Conservation (phyloP, 2,113 vertebrate species). For the Tursiops truncatus region DNA sequence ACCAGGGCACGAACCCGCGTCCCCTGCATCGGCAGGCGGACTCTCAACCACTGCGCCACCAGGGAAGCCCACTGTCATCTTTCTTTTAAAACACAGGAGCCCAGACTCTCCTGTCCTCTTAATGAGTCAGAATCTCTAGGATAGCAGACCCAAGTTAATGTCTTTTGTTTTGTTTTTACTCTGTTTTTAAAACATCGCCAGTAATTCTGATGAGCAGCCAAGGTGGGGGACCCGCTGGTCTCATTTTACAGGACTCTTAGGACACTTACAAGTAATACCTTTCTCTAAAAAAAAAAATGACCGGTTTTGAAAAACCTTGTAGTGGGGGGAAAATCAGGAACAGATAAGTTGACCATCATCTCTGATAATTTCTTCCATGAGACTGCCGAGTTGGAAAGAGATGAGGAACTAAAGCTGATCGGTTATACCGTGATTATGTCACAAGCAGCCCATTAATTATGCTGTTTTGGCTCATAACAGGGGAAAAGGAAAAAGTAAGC, state of each 20-base stretch:
- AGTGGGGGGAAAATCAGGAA: neutral
- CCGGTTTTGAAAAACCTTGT: neutral
- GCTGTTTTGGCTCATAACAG: neutral
- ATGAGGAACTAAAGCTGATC: neutral
- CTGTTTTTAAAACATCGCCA: neutral
- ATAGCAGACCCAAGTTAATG: neutral
- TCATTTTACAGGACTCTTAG: neutral
- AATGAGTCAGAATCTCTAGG: neutral
- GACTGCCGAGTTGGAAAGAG: neutral
- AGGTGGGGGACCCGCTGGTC: rapidly evolving
- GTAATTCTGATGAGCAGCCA: neutral
- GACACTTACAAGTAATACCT: neutral
- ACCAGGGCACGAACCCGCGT: no score
- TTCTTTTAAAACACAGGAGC: neutral
- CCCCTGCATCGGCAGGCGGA: no score
- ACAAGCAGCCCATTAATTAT: neutral
- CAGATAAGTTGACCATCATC: neutral
- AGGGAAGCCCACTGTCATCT: neutral
- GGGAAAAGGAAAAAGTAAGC: neutral
- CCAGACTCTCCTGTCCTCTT: neutral
- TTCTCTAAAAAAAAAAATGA: neutral
- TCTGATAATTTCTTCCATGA: neutral
- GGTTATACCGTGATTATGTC: no score
- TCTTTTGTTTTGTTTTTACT: neutral
- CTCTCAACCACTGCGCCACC: no score